Conservation (phyloP, 2,113 vertebrate genomes). For the Ascaphus truei region DNA sequence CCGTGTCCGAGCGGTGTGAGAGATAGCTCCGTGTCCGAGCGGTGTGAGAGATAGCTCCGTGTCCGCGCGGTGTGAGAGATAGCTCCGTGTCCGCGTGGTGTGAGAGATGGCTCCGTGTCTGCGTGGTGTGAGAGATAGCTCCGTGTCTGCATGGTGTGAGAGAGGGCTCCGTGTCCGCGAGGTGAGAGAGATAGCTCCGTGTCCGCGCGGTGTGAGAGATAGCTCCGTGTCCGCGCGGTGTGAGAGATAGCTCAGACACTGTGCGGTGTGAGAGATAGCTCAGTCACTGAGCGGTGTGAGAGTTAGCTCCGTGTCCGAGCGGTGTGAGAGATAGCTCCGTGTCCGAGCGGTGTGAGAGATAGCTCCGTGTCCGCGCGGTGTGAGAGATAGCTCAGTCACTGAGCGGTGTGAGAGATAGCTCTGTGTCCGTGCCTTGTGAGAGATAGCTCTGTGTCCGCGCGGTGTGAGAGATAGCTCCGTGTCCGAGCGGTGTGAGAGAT, state of each 20-base stretch:
- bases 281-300: background rate
- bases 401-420: background rate
- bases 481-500: background rate
- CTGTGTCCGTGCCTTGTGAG: too few species aligned
- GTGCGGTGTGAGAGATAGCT: background rate
- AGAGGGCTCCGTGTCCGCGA: background rate
- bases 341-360: background rate
- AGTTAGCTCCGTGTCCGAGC: too few species aligned
- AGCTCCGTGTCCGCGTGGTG: too few species aligned
- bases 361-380: background rate
- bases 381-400: background rate
- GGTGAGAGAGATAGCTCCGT: too few species aligned
- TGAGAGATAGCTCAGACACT: background rate
- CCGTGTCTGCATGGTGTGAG: background rate
- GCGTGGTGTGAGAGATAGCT: background rate
- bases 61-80: background rate
- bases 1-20: background rate
- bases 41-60: too few species aligned
- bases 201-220: background rate
- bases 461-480: background rate
- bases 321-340: background rate
- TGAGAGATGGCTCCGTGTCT: background rate
- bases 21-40: background rate
- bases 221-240: background rate
- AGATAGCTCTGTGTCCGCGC: background rate